Evolutionary conservation across 2,888 invertebrate species (phyloP).

Genomic region (Leptura quadrifasciata): DNA sequence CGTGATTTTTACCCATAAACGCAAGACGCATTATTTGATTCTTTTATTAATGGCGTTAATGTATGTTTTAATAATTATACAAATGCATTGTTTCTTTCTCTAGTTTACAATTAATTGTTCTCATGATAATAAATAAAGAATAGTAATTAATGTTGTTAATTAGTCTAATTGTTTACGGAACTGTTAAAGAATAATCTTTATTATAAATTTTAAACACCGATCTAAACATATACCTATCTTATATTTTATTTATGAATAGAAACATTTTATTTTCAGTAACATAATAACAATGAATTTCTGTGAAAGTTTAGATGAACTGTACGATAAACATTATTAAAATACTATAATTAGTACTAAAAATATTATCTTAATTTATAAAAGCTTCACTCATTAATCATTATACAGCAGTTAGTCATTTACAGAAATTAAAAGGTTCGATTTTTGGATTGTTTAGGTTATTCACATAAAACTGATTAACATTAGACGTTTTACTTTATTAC

Average conservation of each 20-base stretch:
- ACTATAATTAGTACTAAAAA: too few species aligned
- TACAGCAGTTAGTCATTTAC: too few species aligned
- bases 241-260: too few species aligned
- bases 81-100: slow-evolving; percentile 18
- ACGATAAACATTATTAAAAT: too few species aligned
- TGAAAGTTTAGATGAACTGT: too few species aligned
- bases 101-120: slow-evolving; percentile 7
- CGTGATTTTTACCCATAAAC: slow-evolving; percentile 31
- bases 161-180: not conserved
- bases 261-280: not conserved
- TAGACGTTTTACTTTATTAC: too few species aligned
- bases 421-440: too few species aligned
- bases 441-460: too few species aligned
- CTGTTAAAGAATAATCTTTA: not conserved
- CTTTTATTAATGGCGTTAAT: slow-evolving; percentile 34
- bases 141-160: not conserved
- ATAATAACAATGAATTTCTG: too few species aligned
- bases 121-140: not conserved
- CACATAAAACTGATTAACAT: too few species aligned
- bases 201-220: not conserved
- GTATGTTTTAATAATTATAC: slow-evolving; percentile 21
- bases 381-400: too few species aligned
- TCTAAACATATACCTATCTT: not conserved
- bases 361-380: too few species aligned
- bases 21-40: slow-evolving; percentile 29